Base-by-base conservation (phyloP, 1,140 invertebrate genomes). In the Harlomillsia oculata region DNA sequence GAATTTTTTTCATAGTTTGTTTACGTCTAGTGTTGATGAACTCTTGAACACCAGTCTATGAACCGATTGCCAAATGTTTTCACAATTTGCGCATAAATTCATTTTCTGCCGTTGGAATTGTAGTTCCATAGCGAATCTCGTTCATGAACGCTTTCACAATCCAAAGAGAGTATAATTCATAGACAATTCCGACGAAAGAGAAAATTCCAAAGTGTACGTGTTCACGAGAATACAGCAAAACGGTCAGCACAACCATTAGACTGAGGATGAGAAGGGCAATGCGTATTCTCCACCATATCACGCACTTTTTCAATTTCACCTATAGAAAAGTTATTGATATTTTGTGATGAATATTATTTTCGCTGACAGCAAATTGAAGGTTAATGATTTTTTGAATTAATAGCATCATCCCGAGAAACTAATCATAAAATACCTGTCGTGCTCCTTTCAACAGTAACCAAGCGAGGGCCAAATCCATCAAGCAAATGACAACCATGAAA, bases 401-500 rank as follows among this genome's bases (percentile, higher is more conserved):
- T 5, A 44, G 23, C 14, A 26, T 26, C 20, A 44, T 44, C n/a
- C n/a, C n/a, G n/a, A 44, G 21, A 16, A 21, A 14, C 20, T 39
- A 16, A 6, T 5, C 20, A 43, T 9, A 26, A 3, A 18, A 48
- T 54, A 60, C 58, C 36, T 29, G 34, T 50, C 50, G 23, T 5
- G 58, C 51, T 30, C 52, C 58, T 16, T 32, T 49, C 9, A 60
- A 37, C 6, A 60, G 18, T 14, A 60, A 45, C 11, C 43, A 46
- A 13, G 53, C 50, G n/a, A 60, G 45, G 43, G 34, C 44, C 30
- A 44, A 43, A 43, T 39, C 45, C 51, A 41, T 46, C 11, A 60
- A 18, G 16, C 58, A 60, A 18, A 54, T 60, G 5, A 60, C 41
- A 5, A 44, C 37, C 16, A 60, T 41, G 32, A 60, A 60, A 14